A percentile compares a stretch with the other conserved stretches of the same genome.
Conservation (phyloP, 2,797 vertebrate species). For the Xenopus petersii region DNA sequence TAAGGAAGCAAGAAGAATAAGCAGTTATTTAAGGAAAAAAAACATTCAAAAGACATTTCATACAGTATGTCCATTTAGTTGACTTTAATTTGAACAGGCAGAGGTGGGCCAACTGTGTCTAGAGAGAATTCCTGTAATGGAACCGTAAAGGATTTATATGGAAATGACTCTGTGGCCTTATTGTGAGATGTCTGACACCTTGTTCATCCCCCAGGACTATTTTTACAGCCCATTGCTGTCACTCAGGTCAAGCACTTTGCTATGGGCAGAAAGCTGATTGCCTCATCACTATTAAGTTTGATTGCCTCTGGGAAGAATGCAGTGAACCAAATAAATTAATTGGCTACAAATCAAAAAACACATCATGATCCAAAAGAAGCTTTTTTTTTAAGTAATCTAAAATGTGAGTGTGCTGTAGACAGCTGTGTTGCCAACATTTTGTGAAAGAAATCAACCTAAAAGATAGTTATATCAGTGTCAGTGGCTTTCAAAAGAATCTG, state of each 20-base stretch:
- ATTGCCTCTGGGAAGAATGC: constrained; percentile 11
- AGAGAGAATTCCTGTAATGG: neutral
- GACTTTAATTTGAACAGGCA: constrained; percentile 50
- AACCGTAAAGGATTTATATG: neutral
- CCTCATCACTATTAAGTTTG: constrained; percentile 39
- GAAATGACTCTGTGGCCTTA: neutral
- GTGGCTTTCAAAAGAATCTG: too few species aligned
- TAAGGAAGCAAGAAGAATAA: constrained; percentile 1
- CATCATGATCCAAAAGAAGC: constrained; percentile 21
- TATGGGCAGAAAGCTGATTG: constrained; percentile 8
- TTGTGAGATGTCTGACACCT: constrained; percentile 16
- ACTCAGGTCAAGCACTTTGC: constrained; percentile 22
- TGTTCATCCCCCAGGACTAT: neutral
- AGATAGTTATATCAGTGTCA: too few species aligned
- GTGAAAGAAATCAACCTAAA: too few species aligned
- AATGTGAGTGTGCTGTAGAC: neutral
- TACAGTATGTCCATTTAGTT: constrained; percentile 22
- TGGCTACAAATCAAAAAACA: constrained; percentile 43
- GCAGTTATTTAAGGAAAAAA: neutral
- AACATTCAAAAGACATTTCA: too few species aligned
- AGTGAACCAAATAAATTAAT: constrained; percentile 43
- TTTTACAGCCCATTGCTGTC: constrained; percentile 26
- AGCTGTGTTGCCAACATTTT: neutral
- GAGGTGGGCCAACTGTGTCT: constrained; percentile 18
- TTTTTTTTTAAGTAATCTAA: constrained; percentile 22